Base-by-base conservation (phyloP, 2,113 vertebrate genomes). In the Urocolius indicus region DNA sequence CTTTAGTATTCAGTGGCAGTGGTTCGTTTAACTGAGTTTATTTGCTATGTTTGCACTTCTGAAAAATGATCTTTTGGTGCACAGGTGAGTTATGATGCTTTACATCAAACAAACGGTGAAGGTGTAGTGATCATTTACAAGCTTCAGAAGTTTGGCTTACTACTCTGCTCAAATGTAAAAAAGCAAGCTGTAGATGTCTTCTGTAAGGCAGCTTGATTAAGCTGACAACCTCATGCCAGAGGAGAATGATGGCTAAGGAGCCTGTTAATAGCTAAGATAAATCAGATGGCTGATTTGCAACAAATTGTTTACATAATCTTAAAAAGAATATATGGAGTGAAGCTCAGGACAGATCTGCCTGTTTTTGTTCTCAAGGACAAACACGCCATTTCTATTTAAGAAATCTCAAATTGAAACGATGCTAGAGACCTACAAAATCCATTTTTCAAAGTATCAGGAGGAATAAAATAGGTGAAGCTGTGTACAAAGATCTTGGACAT, bases 71-170 rank as follows among this genome's bases (percentile, higher is more conserved):
- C 11, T 5, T 84, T 84, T 29, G 41, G 58, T 85, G 14, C 10
- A 15, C 0, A 0, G 34, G 51, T 48, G 36, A 71, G 17, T 57
- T 79, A 19, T 14, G 34, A 27, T 0, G 4, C 62, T 82, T 75
- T 16, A 34, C 19, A 5, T 83, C 1, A 12, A 32, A 62, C 30
- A 26, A 67, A 84, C 4, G 1, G 16, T 11, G 19, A 87, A 13
- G 5, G 26, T 24, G 29, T 46, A 48, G 19, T 23, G 48, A 30
- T 61, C 6, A 2, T 2, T 16, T 23, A 14, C 67, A 63, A 48
- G 49, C 27, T 75, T 51, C 32, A n/a, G 36, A 74, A 38, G 59
- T 48, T 15, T 86, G 9, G 68, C 24, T 71, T 78, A 3, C 51
- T 81, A 9, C 17, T 11, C 59, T 63, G 32, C 34, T 82, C 13